Evolutionary conservation across 2,888 invertebrate species (phyloP).

Genomic region (Loripinus fragilis): DNA sequence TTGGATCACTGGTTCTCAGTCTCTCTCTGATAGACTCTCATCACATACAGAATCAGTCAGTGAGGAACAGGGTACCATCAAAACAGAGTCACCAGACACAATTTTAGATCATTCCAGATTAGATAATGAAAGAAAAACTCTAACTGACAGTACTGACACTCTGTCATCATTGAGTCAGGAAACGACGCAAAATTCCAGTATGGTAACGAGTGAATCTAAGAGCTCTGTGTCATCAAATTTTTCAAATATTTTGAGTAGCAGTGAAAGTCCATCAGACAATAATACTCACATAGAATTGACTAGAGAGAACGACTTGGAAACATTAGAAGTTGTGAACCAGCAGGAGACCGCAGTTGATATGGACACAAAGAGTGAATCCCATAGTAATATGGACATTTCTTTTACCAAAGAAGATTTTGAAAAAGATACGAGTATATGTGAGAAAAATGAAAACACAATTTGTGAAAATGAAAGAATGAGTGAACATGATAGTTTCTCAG

Average conservation of each 20-base stretch:
- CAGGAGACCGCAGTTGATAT: background rate
- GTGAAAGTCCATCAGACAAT: background rate
- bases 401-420: conserved; percentile 2
- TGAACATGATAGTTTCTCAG: background rate
- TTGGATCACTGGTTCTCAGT: conserved; percentile 87
- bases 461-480: background rate
- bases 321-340: background rate
- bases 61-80: background rate
- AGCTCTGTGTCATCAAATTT: conserved; percentile 24
- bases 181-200: background rate
- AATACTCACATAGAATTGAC: background rate
- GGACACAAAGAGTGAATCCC: background rate
- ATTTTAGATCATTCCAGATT: background rate
- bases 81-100: background rate
- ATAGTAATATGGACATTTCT: background rate
- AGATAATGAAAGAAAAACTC: background rate
- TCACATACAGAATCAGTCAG: background rate
- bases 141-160: background rate
- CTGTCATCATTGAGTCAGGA: background rate
- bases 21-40: conserved; percentile 4
- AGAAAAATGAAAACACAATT: background rate
- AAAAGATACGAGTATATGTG: background rate
- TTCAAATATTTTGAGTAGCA: conserved; percentile 9
- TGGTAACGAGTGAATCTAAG: conserved; percentile 34
- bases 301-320: conserved; percentile 20